Evolutionary conservation across 2,888 invertebrate genomes (phyloP), one percentile per base, ranked within the genome.

Genomic region (Pachymerium ferrugineum): DNA sequence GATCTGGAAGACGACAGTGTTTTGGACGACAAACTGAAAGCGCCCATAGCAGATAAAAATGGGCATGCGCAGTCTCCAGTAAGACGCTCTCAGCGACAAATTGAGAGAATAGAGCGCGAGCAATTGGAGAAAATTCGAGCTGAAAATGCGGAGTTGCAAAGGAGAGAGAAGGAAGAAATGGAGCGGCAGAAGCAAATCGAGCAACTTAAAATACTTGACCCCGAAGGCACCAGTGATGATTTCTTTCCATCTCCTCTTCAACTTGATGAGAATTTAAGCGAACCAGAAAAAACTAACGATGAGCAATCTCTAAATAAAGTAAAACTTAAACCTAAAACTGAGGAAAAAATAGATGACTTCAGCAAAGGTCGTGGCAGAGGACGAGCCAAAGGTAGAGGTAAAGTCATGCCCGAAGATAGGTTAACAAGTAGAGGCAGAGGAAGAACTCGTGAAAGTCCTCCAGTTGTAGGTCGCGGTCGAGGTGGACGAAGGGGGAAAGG

Each of bases 51-150:
- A 12, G 72, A 72, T 6, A 72, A 72, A 54, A 72, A 72, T 19
- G 72, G 72, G 5, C 70, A 69, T 14, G 70, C 70, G 16, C 38
- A 70, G 5, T 76, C 76, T 3, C 76, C 78, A 29, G 69, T 76
- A 16, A 78, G 82, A 5, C 76, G 82, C 22, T 82, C 82, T 10
- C 80, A 80, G 76, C 74, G 82, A 16, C 82, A 82, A 73, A 80
- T 81, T 73, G 81, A 82, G 73, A 79, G 79, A 42, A 77, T 78
- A 70, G 81, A 81, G 70, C 74, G 79, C 28, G 80, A 80, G 70
- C 80, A 81, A 75, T 78, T 81, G 6, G 80, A 80, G 74, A 78
- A 80, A 72, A 81, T 81, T 30, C 77, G 78, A 68, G 80, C 80
- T 5, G 81, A 81, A 74, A 81, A 81, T 77, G 79, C 80, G 73